These are phyloP conservation scores for Sarcophilus harrisii DNA, from an alignment of 2,797 vertebrate genomes.

Conservation along the genomic window DNA sequence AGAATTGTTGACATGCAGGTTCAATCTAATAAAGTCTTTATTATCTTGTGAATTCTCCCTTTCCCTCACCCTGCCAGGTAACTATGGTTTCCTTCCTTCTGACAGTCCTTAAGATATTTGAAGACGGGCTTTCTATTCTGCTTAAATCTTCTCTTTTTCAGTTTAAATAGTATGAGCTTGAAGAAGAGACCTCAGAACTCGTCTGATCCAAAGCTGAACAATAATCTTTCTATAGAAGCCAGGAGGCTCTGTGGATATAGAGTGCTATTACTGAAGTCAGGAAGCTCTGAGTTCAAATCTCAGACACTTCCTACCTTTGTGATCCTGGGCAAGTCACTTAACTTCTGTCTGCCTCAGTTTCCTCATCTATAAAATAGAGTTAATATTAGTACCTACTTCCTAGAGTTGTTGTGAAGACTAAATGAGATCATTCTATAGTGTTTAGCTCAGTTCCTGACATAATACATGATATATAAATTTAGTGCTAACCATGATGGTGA, in stretches of 20 bases:
- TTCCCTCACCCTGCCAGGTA: background rate
- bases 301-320: background rate
- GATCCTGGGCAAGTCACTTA: background rate
- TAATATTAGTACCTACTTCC: background rate
- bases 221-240: background rate
- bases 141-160: background rate
- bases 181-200: background rate
- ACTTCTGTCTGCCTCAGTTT: background rate
- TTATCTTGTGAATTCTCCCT: background rate
- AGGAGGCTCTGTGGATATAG: background rate
- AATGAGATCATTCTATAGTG: background rate
- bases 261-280: background rate
- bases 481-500: too few species aligned
- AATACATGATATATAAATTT: background rate
- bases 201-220: background rate
- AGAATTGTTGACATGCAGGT: background rate
- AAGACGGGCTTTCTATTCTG: background rate
- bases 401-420: too few species aligned
- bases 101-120: background rate
- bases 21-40: background rate
- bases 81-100: background rate
- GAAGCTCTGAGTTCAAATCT: background rate
- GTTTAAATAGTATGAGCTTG: too few species aligned
- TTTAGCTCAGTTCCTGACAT: background rate
- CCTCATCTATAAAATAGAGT: background rate